Evolutionary conservation across 92 coral and sea anemone species (phyloP).

Genomic region (Epizoanthus ramosus): DNA sequence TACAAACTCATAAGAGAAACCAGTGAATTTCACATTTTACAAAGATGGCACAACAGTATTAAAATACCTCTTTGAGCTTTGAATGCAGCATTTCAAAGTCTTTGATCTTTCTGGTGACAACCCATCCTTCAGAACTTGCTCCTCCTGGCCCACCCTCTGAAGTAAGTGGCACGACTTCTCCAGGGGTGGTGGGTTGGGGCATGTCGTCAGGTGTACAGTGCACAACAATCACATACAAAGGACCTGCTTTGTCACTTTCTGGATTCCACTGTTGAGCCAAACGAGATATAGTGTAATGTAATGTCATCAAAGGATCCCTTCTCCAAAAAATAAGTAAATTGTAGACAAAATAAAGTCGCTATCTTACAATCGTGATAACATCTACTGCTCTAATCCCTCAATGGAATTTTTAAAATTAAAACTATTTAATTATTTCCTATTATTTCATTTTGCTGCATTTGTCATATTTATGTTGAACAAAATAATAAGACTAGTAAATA

Average conservation of each 20-base stretch:
- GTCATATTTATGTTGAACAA: too few relatives aligned
- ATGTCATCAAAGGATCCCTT: too few relatives aligned
- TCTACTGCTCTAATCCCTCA: too few relatives aligned
- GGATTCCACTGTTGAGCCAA: constrained; percentile 60
- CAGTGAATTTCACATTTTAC: not conserved
- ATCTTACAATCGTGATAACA: too few relatives aligned
- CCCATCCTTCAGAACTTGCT: constrained; percentile 91
- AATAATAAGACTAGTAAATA: too few relatives aligned
- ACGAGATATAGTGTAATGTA: not conserved
- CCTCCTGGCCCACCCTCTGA: constrained; percentile 39
- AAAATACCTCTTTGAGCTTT: constrained; percentile 89
- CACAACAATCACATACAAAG: constrained; percentile 88
- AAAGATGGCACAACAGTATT: not conserved
- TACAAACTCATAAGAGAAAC: not conserved
- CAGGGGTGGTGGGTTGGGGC: constrained; percentile 47
- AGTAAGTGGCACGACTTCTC: constrained; percentile 4
- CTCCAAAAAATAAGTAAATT: too few relatives aligned
- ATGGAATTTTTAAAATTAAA: too few relatives aligned
- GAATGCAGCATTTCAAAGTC: constrained; percentile 92
- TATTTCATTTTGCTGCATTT: too few relatives aligned
- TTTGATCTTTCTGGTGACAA: constrained; percentile 84
- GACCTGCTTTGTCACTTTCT: constrained; percentile 72
- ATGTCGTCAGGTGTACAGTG: constrained; percentile 73
- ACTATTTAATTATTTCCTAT: too few relatives aligned
- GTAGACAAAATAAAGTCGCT: too few relatives aligned